Base-by-base conservation (phyloP, 2,888 invertebrate genomes). In the Xanthia togata region DNA sequence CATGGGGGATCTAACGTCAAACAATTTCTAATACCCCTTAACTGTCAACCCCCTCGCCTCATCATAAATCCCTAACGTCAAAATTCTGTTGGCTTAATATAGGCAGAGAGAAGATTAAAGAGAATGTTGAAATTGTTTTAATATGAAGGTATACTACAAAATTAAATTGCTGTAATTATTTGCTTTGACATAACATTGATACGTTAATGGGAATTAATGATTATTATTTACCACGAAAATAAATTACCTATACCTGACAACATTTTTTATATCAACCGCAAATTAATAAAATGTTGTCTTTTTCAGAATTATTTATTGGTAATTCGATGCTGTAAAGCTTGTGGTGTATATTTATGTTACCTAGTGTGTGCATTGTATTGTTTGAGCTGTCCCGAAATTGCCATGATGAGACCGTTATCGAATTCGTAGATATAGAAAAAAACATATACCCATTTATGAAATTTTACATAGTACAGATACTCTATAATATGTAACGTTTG, bases 21-120 rank as follows among this genome's bases (percentile, higher is more conserved):
- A 78, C 70, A 74, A 68, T 79, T 63, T 76, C 50, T 81, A 63
- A 73, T 63, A 69, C 59, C 72, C 59, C 67, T 50, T 31, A 67
- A 67, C 78, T 70, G 26, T 26, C 26, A 55, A 38, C 65, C 76
- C 57, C 57, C 57, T 78, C 41, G 47, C 73, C 55, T 69, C 76
- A 59, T 78, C 72, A 73, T 68, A 70, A 80, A 76, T 72, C 55
- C 57, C 71, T 53, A n/a, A 64, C 67, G 65, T 68, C 73, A 72
- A 82, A 86, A 78, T 74, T 67, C n/a, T 78, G 57, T 75, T 76
- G 69, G 70, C 64, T 68, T 70, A 76, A 41, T 78, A 75, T 62
- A 44, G 12, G 44, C 14, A 72, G 35, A 41, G 35, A 62, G 23
- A 55, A 72, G 38, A 77, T 77, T 78, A 74, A 65, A 82, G 62